phyloP scores from a whole-genome alignment of 2,888 invertebrate genomes.

The Mactromeris polynyma region DNA sequence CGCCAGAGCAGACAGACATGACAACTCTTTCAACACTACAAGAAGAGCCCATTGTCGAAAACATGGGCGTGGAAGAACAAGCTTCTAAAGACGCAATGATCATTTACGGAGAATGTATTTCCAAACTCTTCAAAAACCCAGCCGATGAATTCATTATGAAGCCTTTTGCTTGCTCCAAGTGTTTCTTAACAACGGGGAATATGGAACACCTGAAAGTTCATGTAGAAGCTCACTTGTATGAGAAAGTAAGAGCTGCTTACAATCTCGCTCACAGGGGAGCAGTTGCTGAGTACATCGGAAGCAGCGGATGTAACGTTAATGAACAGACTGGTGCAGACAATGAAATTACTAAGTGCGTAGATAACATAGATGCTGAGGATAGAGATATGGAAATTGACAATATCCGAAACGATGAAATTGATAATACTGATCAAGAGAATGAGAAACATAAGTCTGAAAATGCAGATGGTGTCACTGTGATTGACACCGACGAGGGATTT shows the following conservation, averaged over 20 bases:
- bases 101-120: background rate
- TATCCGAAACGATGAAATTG: background rate
- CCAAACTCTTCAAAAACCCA: background rate
- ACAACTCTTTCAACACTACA: background rate
- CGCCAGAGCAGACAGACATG: background rate
- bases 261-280: background rate
- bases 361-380: background rate
- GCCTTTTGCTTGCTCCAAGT: slow-evolving; percentile 27
- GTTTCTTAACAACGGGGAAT: slow-evolving; percentile 22
- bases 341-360: background rate
- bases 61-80: background rate
- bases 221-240: slow-evolving; percentile 30
- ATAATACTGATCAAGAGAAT: background rate
- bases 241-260: background rate
- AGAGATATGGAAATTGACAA: background rate
- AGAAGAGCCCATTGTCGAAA: background rate
- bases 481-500: slow-evolving; percentile 7
- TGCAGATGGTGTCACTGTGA: background rate
- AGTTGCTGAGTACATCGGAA: background rate
- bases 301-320: background rate
- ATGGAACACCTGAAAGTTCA: slow-evolving; percentile 21
- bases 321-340: background rate
- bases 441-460: background rate
- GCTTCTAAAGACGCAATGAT: background rate
- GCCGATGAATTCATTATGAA: slow-evolving; percentile 3